Conservation (phyloP, 2,797 vertebrate genomes). For the Denticeps clupeoides region DNA sequence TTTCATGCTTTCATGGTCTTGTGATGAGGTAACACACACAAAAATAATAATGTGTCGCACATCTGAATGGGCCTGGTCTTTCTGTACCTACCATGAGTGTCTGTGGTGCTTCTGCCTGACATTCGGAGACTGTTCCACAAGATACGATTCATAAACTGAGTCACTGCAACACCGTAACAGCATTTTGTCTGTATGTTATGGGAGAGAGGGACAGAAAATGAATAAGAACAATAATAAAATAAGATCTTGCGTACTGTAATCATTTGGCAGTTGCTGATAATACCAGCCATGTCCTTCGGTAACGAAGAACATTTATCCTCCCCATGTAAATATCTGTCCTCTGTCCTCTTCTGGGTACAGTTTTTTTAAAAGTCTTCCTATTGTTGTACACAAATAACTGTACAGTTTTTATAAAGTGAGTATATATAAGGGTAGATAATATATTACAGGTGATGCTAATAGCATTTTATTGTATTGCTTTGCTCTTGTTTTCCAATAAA, state of each 20-base stretch:
- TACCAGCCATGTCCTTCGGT: neutral
- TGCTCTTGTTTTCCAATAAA: conserved; percentile 79
- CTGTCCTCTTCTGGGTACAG: conserved; percentile 27
- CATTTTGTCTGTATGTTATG: neutral
- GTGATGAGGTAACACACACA: conserved; percentile 21
- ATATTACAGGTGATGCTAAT: conserved; percentile 48
- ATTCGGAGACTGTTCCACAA: neutral
- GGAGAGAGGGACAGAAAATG: neutral
- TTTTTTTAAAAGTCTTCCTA: conserved; percentile 80
- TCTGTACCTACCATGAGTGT: conserved; percentile 19
- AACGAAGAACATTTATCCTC: conserved; percentile 19
- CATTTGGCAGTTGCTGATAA: conserved; percentile 2
- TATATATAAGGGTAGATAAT: conserved; percentile 61
- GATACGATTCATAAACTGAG: conserved; percentile 3
- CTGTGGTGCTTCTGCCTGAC: neutral
- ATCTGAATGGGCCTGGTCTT: conserved; percentile 30
- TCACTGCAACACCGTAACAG: too few species aligned
- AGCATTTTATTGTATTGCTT: conserved; percentile 76
- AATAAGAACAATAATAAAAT: neutral
- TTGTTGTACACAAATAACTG: conserved; percentile 79
- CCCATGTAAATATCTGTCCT: conserved; percentile 37
- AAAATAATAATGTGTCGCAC: conserved; percentile 24
- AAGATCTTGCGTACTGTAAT: neutral
- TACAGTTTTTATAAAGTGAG: conserved; percentile 71
- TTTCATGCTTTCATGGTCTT: conserved; percentile 21